A percentile compares a stretch with the other conserved stretches of the same genome.
phyloP scores from a whole-genome alignment of 2,113 vertebrate genomes.

The Panthera leo region DNA sequence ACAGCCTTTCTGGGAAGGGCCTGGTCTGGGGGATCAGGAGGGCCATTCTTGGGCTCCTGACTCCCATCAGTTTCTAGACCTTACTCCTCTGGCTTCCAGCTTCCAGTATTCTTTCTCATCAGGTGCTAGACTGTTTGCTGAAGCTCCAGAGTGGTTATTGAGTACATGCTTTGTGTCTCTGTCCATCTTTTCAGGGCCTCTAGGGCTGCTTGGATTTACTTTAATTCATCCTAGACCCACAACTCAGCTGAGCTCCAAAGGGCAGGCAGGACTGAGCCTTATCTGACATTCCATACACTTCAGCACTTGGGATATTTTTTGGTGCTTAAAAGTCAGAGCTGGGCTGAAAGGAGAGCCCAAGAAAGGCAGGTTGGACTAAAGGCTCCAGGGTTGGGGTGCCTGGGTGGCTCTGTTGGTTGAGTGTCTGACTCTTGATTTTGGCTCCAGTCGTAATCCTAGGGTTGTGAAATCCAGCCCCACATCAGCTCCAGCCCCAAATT shows the following conservation, averaged over 20 bases:
- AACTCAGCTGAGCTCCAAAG: neutral
- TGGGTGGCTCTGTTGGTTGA: too few relatives aligned
- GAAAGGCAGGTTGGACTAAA: neutral
- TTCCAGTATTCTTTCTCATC: neutral
- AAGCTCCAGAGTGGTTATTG: neutral
- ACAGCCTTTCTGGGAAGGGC: neutral
- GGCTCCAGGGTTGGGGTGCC: too few relatives aligned
- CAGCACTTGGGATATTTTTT: neutral
- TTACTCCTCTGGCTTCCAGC: neutral
- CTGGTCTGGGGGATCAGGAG: neutral
- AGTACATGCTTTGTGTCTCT: neutral
- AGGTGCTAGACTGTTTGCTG: neutral
- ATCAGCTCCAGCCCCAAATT: too few relatives aligned
- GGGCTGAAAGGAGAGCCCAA: neutral
- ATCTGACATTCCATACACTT: neutral
- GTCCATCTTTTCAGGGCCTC: neutral
- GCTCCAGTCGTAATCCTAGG: too few relatives aligned
- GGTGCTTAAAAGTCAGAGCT: constrained; percentile 36
- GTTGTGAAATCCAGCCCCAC: too few relatives aligned
- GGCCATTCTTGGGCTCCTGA: neutral
- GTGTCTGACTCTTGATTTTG: too few relatives aligned
- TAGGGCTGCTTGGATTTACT: neutral
- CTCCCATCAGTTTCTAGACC: neutral
- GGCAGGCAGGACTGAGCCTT: constrained; percentile 18
- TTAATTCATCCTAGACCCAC: neutral